phyloP scores from a whole-genome alignment of 2,888 invertebrate genomes.

The Drosophila phalerata region DNA sequence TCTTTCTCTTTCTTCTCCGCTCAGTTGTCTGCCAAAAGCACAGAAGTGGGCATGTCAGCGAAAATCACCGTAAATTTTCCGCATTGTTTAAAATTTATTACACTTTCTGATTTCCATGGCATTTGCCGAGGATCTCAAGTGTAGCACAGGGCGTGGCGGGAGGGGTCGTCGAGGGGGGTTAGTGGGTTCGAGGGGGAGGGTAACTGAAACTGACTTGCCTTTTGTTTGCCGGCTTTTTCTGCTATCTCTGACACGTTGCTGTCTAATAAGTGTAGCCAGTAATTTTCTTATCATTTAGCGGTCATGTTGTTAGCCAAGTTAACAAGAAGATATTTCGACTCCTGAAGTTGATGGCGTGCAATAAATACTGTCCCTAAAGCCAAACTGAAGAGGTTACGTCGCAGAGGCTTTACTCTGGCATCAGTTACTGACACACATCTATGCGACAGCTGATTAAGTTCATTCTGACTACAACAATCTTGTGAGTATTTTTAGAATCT shows the following conservation, averaged over 20 bases:
- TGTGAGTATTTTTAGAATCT: constrained; percentile 1
- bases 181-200: constrained; percentile 9
- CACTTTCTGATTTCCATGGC: constrained; percentile 76
- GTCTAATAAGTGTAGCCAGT: constrained; percentile 78
- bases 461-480: background rate
- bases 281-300: constrained; percentile 75
- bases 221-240: constrained; percentile 59
- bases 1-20: constrained; percentile 1
- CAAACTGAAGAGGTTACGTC: constrained; percentile 25
- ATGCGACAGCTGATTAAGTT: constrained; percentile 10
- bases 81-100: constrained; percentile 81
- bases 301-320: constrained; percentile 50
- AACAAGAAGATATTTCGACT: constrained; percentile 53
- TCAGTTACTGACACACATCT: background rate
- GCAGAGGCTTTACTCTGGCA: background rate
- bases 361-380: constrained; percentile 38
- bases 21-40: constrained; percentile 63
- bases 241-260: constrained; percentile 74
- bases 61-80: constrained; percentile 80
- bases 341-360: constrained; percentile 22
- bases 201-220: constrained; percentile 51
- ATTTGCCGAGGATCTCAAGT: constrained; percentile 35
- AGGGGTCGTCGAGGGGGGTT: background rate
- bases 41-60: constrained; percentile 79
- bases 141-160: constrained; percentile 8